These are phyloP conservation scores for Saccopteryx leptura DNA, from an alignment of 2,113 vertebrate genomes.

Conservation along the genomic window DNA sequence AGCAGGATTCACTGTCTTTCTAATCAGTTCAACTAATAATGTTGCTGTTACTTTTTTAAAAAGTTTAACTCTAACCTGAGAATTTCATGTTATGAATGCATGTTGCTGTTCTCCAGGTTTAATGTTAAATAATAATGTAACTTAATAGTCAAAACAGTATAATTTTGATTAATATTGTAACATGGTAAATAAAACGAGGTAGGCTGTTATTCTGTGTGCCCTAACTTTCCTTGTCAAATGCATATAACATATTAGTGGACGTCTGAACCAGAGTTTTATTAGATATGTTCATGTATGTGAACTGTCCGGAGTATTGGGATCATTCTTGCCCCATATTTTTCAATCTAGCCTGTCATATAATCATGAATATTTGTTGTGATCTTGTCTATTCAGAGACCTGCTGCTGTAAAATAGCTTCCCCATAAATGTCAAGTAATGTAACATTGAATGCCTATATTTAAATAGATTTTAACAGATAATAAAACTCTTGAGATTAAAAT, in stretches of 20 bases:
- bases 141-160: background rate
- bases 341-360: slow-evolving; percentile 81
- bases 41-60: background rate
- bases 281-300: slow-evolving; percentile 72
- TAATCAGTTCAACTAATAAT: background rate
- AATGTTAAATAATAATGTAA: slow-evolving; percentile 13
- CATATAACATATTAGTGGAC: background rate
- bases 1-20: background rate
- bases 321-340: slow-evolving; percentile 80
- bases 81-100: background rate
- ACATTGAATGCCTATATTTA: slow-evolving; percentile 88
- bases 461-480: slow-evolving; percentile 89
- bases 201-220: background rate
- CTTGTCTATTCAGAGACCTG: slow-evolving; percentile 83
- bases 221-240: slow-evolving; percentile 54
- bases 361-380: slow-evolving; percentile 87
- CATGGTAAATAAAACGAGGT: background rate
- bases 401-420: slow-evolving; percentile 84
- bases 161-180: background rate
- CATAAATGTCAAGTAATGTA: slow-evolving; percentile 87
- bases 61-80: background rate
- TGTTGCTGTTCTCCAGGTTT: background rate
- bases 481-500: slow-evolving; percentile 89
- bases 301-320: slow-evolving; percentile 71
- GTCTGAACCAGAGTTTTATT: slow-evolving; percentile 63